A percentile compares a stretch with the other conserved stretches of the same genome.
phyloP scores from a whole-genome alignment of 2,888 invertebrate species.

The Galerucella pusilla region DNA sequence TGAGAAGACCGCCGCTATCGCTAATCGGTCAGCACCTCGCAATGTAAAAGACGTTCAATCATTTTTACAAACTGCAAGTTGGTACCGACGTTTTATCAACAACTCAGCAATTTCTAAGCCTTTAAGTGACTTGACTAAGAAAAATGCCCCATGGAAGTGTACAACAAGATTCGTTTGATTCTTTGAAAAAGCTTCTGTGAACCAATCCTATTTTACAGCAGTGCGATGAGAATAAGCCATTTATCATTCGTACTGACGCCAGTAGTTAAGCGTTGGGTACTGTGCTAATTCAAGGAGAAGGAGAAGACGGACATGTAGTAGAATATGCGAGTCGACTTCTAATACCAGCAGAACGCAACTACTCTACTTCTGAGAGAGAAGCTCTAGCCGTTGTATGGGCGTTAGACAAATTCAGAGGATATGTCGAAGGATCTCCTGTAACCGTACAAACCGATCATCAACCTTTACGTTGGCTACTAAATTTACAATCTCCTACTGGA shows the following conservation, averaged over 20 bases:
- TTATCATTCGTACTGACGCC: conserved; percentile 48
- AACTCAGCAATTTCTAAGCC: conserved; percentile 40
- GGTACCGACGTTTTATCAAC: conserved; percentile 41
- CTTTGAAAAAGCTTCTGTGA: conserved; percentile 39
- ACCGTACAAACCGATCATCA: no score
- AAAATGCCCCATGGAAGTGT: conserved; percentile 31
- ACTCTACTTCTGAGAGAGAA: conserved; percentile 47
- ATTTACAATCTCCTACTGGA: no score
- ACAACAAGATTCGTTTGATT: conserved; percentile 39
- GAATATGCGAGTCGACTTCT: conserved; percentile 37
- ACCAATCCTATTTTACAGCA: conserved; percentile 47
- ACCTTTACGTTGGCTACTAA: no score
- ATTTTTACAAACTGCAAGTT: conserved; percentile 42
- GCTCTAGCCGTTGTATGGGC: no score
- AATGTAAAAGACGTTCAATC: conserved; percentile 39
- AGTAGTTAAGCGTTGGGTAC: conserved; percentile 48
- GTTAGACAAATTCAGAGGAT: no score
- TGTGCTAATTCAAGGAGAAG: conserved; percentile 46
- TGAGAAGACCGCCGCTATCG: conserved; percentile 27
- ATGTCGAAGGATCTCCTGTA: no score
- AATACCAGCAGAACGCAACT: conserved; percentile 50
- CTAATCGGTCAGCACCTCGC: conserved; percentile 30
- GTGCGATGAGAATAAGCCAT: conserved; percentile 41
- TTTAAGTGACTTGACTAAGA: conserved; percentile 36
- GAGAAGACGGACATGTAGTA: conserved; percentile 44